phyloP scores from a whole-genome alignment of 2,113 vertebrate species.

The Indicator maculatus region DNA sequence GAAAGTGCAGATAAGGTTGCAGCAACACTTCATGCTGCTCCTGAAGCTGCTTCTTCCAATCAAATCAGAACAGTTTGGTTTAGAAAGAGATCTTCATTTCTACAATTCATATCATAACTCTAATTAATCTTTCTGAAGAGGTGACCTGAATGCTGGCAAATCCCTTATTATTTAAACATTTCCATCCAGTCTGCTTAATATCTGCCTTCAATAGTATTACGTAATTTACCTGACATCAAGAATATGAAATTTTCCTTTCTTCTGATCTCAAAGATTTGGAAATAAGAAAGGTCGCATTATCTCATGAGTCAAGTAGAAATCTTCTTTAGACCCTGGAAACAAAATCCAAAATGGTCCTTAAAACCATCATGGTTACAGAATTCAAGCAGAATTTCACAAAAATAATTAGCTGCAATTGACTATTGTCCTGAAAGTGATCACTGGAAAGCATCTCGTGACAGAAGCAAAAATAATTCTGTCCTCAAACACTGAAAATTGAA shows the following conservation, averaged over 20 bases:
- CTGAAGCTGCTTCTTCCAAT: not conserved
- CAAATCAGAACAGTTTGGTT: not conserved
- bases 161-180: not conserved
- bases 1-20: not conserved
- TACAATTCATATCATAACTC: not conserved
- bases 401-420: not conserved
- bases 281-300: conserved; percentile 70
- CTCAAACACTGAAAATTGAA: not conserved
- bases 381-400: conserved; percentile 60
- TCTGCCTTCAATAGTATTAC: conserved; percentile 25
- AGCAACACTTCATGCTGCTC: not conserved
- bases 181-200: not conserved
- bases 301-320: conserved; percentile 71
- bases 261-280: conserved; percentile 72
- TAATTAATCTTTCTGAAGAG: not conserved
- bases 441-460: not conserved
- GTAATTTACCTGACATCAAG: conserved; percentile 72
- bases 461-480: not conserved
- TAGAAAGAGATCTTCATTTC: not conserved
- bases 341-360: conserved; percentile 73
- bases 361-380: conserved; percentile 68
- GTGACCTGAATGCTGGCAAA: not conserved
- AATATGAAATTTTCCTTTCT: conserved; percentile 72
- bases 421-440: not conserved
- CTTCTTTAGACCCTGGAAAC: conserved; percentile 73